A percentile compares a stretch with the other conserved stretches of the same genome.
Evolutionary conservation across 2,888 invertebrate species (phyloP).

Genomic region (Acrobasis suavella): DNA sequence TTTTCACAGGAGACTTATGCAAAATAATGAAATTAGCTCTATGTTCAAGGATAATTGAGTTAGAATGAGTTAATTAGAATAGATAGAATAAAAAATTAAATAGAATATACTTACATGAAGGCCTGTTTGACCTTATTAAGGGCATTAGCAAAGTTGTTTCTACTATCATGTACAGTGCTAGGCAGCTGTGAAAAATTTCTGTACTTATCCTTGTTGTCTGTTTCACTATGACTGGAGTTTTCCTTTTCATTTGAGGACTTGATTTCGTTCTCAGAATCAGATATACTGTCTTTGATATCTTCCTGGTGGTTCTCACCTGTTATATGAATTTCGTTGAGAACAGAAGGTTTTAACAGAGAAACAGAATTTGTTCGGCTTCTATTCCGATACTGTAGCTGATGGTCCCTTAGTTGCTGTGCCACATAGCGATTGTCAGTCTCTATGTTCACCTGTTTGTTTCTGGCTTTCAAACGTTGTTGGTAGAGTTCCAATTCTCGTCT

Average conservation of each 20-base stretch:
- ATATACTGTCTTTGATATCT: slow-evolving; percentile 52
- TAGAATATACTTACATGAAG: slow-evolving; percentile 58
- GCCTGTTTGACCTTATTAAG: slow-evolving; percentile 74
- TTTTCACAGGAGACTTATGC: too few species aligned
- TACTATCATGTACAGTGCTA: slow-evolving; percentile 60
- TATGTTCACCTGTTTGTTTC: slow-evolving; percentile 68
- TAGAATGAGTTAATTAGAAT: not conserved
- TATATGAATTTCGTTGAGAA: slow-evolving; percentile 73
- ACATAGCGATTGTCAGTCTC: slow-evolving; percentile 73
- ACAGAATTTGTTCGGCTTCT: slow-evolving; percentile 53
- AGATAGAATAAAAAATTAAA: not conserved
- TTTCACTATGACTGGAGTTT: slow-evolving; percentile 62
- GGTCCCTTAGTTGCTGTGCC: slow-evolving; percentile 73
- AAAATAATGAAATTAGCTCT: too few species aligned
- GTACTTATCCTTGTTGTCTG: slow-evolving; percentile 60
- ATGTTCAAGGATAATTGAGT: too few species aligned
- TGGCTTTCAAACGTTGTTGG: slow-evolving; percentile 71
- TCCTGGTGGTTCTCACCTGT: slow-evolving; percentile 65
- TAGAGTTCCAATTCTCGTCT: slow-evolving; percentile 81
- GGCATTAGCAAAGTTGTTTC: slow-evolving; percentile 70
- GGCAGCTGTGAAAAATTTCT: slow-evolving; percentile 57
- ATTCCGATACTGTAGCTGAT: slow-evolving; percentile 63
- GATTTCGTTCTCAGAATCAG: slow-evolving; percentile 66
- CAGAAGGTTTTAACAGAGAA: slow-evolving; percentile 74
- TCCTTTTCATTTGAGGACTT: slow-evolving; percentile 65